phyloP scores from a whole-genome alignment of 2,113 vertebrate species.

The Rhinopomastus cyanomelas region DNA sequence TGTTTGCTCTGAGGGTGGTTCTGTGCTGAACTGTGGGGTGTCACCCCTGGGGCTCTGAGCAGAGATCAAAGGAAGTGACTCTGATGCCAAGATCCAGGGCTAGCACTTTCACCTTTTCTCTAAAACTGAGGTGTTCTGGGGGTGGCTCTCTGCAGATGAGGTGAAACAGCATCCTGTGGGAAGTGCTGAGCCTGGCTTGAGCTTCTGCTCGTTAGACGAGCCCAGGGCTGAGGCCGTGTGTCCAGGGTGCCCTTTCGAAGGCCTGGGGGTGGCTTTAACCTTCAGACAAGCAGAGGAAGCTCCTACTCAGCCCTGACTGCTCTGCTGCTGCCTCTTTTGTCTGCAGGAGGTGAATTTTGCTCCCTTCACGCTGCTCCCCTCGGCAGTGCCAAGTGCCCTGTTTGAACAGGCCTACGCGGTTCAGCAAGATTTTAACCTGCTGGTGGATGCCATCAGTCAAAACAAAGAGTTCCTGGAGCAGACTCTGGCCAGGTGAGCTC shows the following conservation, averaged over 20 bases:
- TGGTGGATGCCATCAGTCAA: slow-evolving; percentile 90
- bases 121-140: neutral
- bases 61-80: neutral
- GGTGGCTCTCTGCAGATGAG: neutral
- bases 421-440: slow-evolving; percentile 87
- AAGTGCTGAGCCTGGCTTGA: neutral
- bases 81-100: neutral
- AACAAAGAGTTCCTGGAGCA: slow-evolving; percentile 82
- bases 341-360: slow-evolving; percentile 86
- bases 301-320: neutral
- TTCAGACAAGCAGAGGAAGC: neutral
- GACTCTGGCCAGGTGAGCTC: slow-evolving; percentile 82
- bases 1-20: neutral
- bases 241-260: neutral
- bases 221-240: rapidly evolving
- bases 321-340: neutral
- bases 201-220: too few species aligned
- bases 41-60: neutral
- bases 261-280: neutral
- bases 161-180: neutral
- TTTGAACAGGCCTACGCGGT: slow-evolving; percentile 87
- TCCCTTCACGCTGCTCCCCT: slow-evolving; percentile 90
- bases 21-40: neutral
- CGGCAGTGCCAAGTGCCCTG: slow-evolving; percentile 77
- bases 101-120: neutral